These are phyloP conservation scores for Oceanodroma tethys DNA, from an alignment of 2,113 vertebrate species.

Conservation along the genomic window DNA sequence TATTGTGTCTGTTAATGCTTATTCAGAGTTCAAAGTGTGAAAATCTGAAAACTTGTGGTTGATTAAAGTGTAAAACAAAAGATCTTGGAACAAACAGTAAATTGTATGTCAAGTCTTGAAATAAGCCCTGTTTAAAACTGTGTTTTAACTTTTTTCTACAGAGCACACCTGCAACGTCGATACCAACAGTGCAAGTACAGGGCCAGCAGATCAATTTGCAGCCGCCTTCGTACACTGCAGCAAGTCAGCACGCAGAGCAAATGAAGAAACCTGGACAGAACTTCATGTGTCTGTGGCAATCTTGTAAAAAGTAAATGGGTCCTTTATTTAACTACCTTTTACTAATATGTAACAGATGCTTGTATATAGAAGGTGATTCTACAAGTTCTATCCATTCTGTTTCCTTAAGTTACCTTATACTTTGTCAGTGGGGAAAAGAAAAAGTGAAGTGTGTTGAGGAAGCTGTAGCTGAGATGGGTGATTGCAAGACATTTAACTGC, in stretches of 20 bases:
- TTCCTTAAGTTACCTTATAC: not conserved
- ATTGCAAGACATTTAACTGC: not conserved
- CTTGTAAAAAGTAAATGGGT: slow-evolving; percentile 91
- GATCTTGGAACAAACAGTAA: not conserved
- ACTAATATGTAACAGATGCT: not conserved
- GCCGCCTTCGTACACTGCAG: slow-evolving; percentile 75
- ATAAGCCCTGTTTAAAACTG: not conserved
- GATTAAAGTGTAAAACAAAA: not conserved
- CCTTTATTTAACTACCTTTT: slow-evolving; percentile 46
- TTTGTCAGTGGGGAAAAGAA: not conserved
- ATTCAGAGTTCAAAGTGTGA: not conserved
- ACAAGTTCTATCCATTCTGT: not conserved
- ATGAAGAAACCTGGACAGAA: slow-evolving; percentile 93
- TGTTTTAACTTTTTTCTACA: slow-evolving; percentile 63
- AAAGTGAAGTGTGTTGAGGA: not conserved
- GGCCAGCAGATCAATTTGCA: slow-evolving; percentile 80
- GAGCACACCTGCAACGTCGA: slow-evolving; percentile 78
- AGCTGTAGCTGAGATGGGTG: not conserved
- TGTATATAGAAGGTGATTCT: not conserved
- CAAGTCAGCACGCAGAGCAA: slow-evolving; percentile 79
- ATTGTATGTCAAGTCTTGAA: not conserved
- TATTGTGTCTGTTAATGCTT: not conserved
- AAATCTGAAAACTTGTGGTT: not conserved
- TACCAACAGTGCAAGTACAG: slow-evolving; percentile 79
- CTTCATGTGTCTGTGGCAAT: slow-evolving; percentile 98